Base-by-base conservation (phyloP, 2,888 invertebrate genomes). In the Andrena trimmerana region DNA sequence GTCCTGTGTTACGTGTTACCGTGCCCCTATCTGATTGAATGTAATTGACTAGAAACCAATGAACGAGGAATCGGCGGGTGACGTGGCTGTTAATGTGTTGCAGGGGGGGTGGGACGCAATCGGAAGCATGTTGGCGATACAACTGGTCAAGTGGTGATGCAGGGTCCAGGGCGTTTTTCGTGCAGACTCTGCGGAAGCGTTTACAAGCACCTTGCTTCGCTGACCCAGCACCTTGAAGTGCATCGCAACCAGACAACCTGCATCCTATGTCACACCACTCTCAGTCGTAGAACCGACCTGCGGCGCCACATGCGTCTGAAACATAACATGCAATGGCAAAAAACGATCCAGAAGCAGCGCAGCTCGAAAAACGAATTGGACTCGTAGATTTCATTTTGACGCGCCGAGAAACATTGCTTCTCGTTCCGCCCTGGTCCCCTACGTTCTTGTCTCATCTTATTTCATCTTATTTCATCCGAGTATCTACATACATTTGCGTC, bases 161-260 rank as follows among this genome's bases (percentile, higher is more conserved):
- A 94, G 92, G 94, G 93, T 91, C 94, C 93, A 92, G 93, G 94
- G 90, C 94, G 93, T 90, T 94, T 94, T 93, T 93, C 94, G 88
- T 94, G 94, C 94, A 93, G 93, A 91, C 93, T 94, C 92, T 94
- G 94, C 90, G 94, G 94, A 90, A 94, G 94, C 92, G 94, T 94
- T 89, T 94, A 94, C 93, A 94, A 93, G 92, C 94, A 94, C 90
- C 93, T 94, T 85, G 94, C 94, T 91, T 94, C 94, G 92, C 93
- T 94, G 90, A 94, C 94, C 89, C 94, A 94, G 93, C 94, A 94
- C 93, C 94, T 94, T 75, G 94, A 94, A 92, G 94, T 94, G 92
- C 94, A 94, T 92, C 94, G 94, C 91, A 94, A 94, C 93, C 94
- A 94, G 93, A 94, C 94, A 90, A 94, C 94, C 92, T 94, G 94